phyloP scores from a whole-genome alignment of 2,113 vertebrate genomes.

The Chloropsis hardwickii region DNA sequence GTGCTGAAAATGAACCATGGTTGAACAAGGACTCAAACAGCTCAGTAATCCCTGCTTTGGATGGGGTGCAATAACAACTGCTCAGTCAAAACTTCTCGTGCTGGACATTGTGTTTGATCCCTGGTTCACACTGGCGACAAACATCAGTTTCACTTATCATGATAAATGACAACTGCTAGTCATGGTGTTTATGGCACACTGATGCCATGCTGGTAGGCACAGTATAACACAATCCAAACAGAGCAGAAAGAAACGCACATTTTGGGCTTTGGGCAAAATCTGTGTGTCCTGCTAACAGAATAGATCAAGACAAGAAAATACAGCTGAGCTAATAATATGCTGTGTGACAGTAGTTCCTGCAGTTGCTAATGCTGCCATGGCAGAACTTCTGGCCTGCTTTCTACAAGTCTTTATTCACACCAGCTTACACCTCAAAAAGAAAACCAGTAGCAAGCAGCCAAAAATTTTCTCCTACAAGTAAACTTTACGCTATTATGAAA shows the following conservation, averaged over 20 bases:
- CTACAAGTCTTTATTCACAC: neutral
- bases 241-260: neutral
- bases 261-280: neutral
- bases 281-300: neutral
- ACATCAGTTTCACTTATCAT: neutral
- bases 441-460: neutral
- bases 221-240: neutral
- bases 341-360: fast-evolving
- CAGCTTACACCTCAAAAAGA: neutral
- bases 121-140: neutral
- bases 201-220: neutral
- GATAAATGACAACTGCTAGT: neutral
- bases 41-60: neutral
- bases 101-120: neutral
- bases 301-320: neutral
- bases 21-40: neutral
- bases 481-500: neutral
- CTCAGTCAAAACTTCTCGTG: neutral
- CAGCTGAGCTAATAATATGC: neutral
- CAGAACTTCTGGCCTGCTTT: neutral
- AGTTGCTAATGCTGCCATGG: neutral
- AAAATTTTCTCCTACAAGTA: neutral
- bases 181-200: neutral
- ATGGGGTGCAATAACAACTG: neutral
- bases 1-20: neutral